Evolutionary conservation across 2,888 invertebrate genomes (phyloP), one percentile per base, ranked within the genome.

Genomic region (Priocnemis perturbator): DNA sequence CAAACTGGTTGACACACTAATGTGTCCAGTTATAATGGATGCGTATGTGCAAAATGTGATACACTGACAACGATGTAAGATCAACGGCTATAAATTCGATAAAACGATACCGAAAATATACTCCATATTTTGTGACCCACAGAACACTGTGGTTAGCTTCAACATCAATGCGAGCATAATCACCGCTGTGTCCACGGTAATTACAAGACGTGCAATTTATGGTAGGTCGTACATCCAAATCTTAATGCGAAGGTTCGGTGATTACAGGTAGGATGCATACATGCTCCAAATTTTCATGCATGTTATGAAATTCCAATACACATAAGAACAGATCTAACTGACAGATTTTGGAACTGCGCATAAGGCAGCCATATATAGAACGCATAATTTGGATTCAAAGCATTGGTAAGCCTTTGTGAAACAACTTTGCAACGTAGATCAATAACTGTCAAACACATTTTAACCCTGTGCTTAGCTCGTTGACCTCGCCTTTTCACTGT

Each of bases 81-180:
- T 57, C 50, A 65, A 65, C 21, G 48, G 11, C 65, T 57, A 60
- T 17, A 57, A 60, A 15, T 57, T 23, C 1, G 11, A 11, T 37
- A 37, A 37, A 37, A 11, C 26, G 26, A 5, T 26, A 26, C 26
- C 3, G 5, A 26, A 26, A 5, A 48, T 48, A 3, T 48, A 15
- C 48, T 2, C 48, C 3, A 17, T 48, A 48, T 17, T 48, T 7
- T n/a, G 48, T n/a, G 48, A 2, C 2, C 3, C 48, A n/a, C 20
- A 17, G 50, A 20, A 50, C 17, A 50, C 5, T 9, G 50, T 50
- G 19, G 50, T 20, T 50, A 50, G 7, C 50, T 20, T 17, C n/a
- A 5, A 20, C 17, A 50, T 17, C 4, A 15, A 20, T 20, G 11
- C 20, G 9, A 3, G 17, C 17, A 7, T 50, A 50, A 2, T 9